phyloP scores from a whole-genome alignment of 2,113 vertebrate genomes.

The Callorhinus ursinus region DNA sequence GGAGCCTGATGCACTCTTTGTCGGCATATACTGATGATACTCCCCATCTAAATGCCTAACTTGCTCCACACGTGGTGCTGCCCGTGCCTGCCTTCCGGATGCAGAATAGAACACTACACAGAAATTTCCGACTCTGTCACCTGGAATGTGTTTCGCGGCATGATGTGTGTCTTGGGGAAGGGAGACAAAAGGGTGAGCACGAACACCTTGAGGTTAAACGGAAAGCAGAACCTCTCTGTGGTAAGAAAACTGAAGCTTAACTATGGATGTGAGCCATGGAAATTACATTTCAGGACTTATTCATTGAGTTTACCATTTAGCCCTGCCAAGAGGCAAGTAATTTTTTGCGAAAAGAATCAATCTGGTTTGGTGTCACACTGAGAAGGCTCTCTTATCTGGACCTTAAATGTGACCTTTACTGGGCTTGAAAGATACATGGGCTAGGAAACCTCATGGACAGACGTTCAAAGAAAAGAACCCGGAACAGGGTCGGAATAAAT shows the following conservation, averaged over 20 bases:
- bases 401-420: conserved; percentile 23
- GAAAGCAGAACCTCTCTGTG: conserved; percentile 37
- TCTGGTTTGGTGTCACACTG: conserved; percentile 40
- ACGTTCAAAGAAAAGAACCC: background rate
- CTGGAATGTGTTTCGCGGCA: background rate
- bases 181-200: background rate
- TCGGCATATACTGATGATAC: background rate
- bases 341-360: conserved; percentile 33
- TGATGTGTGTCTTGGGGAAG: background rate
- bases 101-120: background rate
- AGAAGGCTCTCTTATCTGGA: conserved; percentile 7
- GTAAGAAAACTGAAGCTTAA: background rate
- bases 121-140: background rate
- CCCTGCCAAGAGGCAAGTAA: conserved; percentile 49
- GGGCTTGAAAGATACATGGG: background rate
- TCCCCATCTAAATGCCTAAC: fast-evolving
- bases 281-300: conserved; percentile 71
- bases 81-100: fast-evolving
- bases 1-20: background rate
- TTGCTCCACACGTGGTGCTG: fast-evolving
- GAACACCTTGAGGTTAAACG: background rate
- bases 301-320: conserved; percentile 63
- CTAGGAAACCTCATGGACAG: background rate
- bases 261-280: conserved; percentile 1
- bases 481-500: background rate